Evolutionary conservation across 2,888 invertebrate genomes (phyloP).

Genomic region (Clepsis dumicolana): DNA sequence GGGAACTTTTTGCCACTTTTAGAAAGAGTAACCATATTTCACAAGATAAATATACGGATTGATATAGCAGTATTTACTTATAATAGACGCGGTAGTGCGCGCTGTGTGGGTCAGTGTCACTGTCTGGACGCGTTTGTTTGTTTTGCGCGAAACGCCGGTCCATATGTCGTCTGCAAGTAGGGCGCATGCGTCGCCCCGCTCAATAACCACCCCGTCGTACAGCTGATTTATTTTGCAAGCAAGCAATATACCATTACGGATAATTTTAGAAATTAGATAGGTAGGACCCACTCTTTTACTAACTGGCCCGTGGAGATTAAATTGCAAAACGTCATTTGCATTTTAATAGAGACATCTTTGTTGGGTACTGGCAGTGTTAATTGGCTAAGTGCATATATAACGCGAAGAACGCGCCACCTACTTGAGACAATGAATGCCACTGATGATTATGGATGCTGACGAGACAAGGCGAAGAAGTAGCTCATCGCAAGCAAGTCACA

Average conservation of each 20-base stretch:
- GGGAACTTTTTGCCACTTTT: background rate
- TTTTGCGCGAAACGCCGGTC: slow-evolving; percentile 69
- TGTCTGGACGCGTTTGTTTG: slow-evolving; percentile 74
- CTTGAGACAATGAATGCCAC: slow-evolving; percentile 16
- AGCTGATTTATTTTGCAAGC: slow-evolving; percentile 54
- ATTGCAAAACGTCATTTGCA: slow-evolving; percentile 21
- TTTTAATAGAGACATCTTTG: slow-evolving; percentile 8
- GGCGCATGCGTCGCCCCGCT: slow-evolving; percentile 79
- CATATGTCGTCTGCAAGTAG: slow-evolving; percentile 54
- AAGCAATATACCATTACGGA: slow-evolving; percentile 18
- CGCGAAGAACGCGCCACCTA: slow-evolving; percentile 2
- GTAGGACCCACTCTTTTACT: background rate
- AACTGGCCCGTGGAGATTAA: background rate
- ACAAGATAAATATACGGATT: background rate
- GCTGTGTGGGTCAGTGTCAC: slow-evolving; percentile 73
- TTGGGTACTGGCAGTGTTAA: slow-evolving; percentile 11
- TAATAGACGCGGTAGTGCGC: slow-evolving; percentile 48
- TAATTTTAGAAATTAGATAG: slow-evolving; percentile 29
- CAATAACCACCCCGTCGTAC: slow-evolving; percentile 65
- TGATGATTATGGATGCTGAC: slow-evolving; percentile 16
- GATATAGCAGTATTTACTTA: background rate
- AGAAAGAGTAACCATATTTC: background rate
- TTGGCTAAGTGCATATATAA: slow-evolving; percentile 25
- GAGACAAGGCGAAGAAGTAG: slow-evolving; percentile 2
- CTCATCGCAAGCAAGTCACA: slow-evolving; percentile 6